Evolutionary conservation across 2,797 vertebrate species (phyloP), one percentile per base, ranked within the genome.

Genomic region (Pitangus sulphuratus): DNA sequence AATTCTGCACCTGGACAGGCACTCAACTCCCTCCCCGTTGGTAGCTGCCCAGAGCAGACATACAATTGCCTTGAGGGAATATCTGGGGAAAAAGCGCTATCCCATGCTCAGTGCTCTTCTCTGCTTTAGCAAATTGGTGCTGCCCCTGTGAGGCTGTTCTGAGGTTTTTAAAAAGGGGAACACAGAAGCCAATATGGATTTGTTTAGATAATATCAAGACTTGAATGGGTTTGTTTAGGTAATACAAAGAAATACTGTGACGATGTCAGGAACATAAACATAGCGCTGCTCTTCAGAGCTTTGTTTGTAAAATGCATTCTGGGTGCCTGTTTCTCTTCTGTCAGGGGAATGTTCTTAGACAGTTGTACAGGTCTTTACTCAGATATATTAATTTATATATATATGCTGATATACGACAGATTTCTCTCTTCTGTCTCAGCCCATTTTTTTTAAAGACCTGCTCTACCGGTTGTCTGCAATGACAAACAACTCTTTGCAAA

Each of bases 81-180:
- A 91, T 86, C 60, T 60, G 76, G 79, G 79, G 30, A 56, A 48
- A 57, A 94, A 85, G 6, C 18, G 28, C 30, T 77, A 14, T 70
- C 54, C 70, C 84, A 39, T 78, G 75, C 72, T 85, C 82, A 70
- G 77, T 54, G 91, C 80, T 96, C 88, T 92, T 81, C 81, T 93
- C 65, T 76, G 51, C 74, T 91, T 84, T 85, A 96, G 89, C 95
- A 93, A 95, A 71, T 92, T 97, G 21, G 47, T 91, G 90, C 90
- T 85, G 90, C 57, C 89, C 75, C 81, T 93, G 26, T 88, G 93
- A 96, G 92, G 68, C 79, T 83, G 69, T 84, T 95, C 30, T 51
- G 70, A 89, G 83, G 24, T 64, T 93, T 89, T 89, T 92, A 65
- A 62, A 87, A 88, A 65, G 44, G 28, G 65, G 16, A 90, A 89